phyloP scores from a whole-genome alignment of 2,888 invertebrate species.

The Clanis bilineata region DNA sequence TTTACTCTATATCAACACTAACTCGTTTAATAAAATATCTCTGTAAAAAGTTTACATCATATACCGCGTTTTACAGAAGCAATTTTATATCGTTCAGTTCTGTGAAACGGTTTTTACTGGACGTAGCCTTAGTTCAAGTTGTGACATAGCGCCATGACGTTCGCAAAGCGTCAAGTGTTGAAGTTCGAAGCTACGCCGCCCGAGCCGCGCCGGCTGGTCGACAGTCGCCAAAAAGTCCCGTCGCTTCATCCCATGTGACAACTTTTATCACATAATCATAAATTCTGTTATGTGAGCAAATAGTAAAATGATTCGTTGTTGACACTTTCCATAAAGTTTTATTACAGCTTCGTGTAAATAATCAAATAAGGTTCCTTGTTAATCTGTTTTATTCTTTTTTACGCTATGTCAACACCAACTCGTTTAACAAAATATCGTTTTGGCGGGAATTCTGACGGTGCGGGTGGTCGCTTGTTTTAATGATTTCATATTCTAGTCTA shows the following conservation, averaged over 20 bases:
- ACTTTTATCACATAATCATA: slow-evolving; percentile 32
- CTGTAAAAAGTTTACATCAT: neutral
- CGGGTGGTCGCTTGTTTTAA: too few species aligned
- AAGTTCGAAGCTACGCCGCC: slow-evolving; percentile 24
- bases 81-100: too few species aligned
- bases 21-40: too few species aligned
- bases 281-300: slow-evolving; percentile 9
- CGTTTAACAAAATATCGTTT: too few species aligned
- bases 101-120: too few species aligned
- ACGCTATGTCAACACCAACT: too few species aligned
- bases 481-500: too few species aligned
- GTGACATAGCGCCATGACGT: too few species aligned
- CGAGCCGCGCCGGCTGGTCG: slow-evolving; percentile 42
- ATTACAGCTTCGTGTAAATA: neutral
- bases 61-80: neutral
- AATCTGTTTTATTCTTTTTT: neutral
- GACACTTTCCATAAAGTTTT: neutral
- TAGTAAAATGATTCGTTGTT: neutral
- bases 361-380: neutral
- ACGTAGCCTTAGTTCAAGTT: too few species aligned
- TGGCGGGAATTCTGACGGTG: too few species aligned
- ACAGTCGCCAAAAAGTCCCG: slow-evolving; percentile 32
- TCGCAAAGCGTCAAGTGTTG: too few species aligned
- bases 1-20: neutral
- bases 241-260: slow-evolving; percentile 19